These are phyloP conservation scores for Coreius guichenoti DNA, from an alignment of 2,797 vertebrate species.

Conservation along the genomic window DNA sequence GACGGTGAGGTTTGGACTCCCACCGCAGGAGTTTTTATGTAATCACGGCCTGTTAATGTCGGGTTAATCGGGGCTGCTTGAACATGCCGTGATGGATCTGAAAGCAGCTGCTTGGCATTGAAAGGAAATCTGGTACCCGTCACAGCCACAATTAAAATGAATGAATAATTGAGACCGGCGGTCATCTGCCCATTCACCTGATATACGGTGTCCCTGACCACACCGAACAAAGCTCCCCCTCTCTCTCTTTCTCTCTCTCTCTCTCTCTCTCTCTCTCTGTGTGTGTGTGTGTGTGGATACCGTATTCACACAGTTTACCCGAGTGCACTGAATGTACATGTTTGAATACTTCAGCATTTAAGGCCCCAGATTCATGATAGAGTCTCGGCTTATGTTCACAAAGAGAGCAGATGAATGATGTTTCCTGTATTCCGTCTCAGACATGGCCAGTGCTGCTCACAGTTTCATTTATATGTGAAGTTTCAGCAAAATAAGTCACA, in stretches of 20 bases:
- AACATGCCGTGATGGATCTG: constrained; percentile 48
- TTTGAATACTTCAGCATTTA: constrained; percentile 28
- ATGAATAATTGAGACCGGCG: constrained; percentile 59
- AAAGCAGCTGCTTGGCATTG: constrained; percentile 52
- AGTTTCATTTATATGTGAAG: background rate
- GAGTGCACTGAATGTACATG: constrained; percentile 1
- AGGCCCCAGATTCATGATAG: background rate
- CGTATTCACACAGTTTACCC: constrained; percentile 26
- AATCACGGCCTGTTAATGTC: constrained; percentile 18
- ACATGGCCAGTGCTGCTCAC: background rate
- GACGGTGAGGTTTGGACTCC: constrained; percentile 47
- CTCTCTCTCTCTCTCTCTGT: background rate
- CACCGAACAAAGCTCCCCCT: constrained; percentile 28
- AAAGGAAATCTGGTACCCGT: constrained; percentile 39
- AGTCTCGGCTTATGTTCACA: constrained; percentile 6
- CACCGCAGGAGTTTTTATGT: constrained; percentile 26
- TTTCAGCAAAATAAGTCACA: background rate
- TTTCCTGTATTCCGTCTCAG: constrained; percentile 15
- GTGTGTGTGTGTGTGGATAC: background rate
- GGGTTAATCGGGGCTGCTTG: constrained; percentile 42
- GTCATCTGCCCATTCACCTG: constrained; percentile 59
- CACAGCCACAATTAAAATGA: constrained; percentile 45
- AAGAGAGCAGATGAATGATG: constrained; percentile 8
- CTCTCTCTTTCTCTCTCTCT: background rate
- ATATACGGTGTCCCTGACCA: constrained; percentile 45